Conservation (phyloP, 2,797 vertebrate species). For the Mustela erminea region DNA sequence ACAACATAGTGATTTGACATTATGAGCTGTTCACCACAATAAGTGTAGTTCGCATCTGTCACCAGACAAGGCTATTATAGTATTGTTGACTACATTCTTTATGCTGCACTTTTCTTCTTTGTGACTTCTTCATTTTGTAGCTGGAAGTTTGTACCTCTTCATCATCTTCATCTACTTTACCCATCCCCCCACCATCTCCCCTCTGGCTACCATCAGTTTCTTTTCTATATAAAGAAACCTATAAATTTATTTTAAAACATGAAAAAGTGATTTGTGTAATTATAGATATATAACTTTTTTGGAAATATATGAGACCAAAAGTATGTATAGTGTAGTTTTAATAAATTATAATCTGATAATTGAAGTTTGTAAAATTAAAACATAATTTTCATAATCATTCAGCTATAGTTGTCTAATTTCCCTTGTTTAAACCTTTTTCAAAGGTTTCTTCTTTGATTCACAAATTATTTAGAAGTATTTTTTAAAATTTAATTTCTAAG, state of each 20-base stretch:
- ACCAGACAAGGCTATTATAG: neutral
- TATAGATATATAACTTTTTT: neutral
- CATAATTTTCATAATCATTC: neutral
- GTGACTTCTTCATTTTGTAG: neutral
- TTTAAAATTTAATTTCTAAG: neutral
- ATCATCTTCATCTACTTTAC: neutral
- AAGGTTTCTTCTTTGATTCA: slow-evolving; percentile 3
- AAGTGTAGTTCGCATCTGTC: neutral
- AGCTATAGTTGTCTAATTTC: slow-evolving; percentile 13
- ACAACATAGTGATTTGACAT: neutral
- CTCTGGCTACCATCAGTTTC: neutral
- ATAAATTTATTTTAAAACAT: slow-evolving; percentile 25
- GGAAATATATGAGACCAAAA: neutral
- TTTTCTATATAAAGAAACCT: neutral
- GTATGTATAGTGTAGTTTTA: neutral
- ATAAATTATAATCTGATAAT: neutral
- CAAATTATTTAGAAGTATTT: neutral
- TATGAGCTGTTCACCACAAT: neutral
- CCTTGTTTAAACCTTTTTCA: neutral
- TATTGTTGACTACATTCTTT: neutral
- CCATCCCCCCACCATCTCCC: neutral
- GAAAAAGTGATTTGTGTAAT: slow-evolving; percentile 38
- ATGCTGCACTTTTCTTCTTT: neutral
- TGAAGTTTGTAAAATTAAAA: neutral
- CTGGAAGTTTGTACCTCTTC: neutral